Base-by-base conservation (phyloP, 2,113 vertebrate genomes). In the Gadus macrocephalus region DNA sequence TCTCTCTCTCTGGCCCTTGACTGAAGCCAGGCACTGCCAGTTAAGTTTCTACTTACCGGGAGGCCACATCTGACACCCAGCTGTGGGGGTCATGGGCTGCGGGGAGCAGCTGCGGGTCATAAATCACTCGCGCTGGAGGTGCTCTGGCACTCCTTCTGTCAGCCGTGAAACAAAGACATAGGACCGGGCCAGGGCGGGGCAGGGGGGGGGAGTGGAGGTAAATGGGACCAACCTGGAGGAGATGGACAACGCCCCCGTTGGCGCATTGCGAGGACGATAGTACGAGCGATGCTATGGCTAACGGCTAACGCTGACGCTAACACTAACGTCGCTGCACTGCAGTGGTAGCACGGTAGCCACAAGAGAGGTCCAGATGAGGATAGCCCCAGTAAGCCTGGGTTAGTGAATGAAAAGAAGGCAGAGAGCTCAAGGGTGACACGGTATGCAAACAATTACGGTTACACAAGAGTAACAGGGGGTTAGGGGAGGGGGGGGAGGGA, bases 11-110 rank as follows among this genome's bases (percentile, higher is more conserved):
- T 55, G 56, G 9, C 66, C 28, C 53, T 78, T 67, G 62, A 83
- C 82, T 86, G 82, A 86, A 83, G 77, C 83, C 72, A 77, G 77
- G 81, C 17, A 15, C 81, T 87, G 87, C 89, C 83, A 87, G 86
- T 89, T 90, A 87, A 74, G 85, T 89, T 87, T 87, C 79, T 85
- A 67, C 85, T 86, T 86, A 81, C 83, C 85, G 75, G 80, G 80
- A 82, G 88, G 85, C 85, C 88, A 90, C 89, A 90, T 90, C 89
- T 90, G 89, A 90, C 88, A 88, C 80, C 89, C 89, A 90, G 89
- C 89, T 90, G 89, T 84, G 88, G 71, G 81, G 89, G 88, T 87
- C 88, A 81, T 73, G 83, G 82, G 85, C 87, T 84, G 77, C 79
- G 75, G 31, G 74, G 64, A 85, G 86, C 89, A 90, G 88, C 88